Base-by-base conservation (phyloP, 2,888 invertebrate species). In the Acanthopleura granulata region DNA sequence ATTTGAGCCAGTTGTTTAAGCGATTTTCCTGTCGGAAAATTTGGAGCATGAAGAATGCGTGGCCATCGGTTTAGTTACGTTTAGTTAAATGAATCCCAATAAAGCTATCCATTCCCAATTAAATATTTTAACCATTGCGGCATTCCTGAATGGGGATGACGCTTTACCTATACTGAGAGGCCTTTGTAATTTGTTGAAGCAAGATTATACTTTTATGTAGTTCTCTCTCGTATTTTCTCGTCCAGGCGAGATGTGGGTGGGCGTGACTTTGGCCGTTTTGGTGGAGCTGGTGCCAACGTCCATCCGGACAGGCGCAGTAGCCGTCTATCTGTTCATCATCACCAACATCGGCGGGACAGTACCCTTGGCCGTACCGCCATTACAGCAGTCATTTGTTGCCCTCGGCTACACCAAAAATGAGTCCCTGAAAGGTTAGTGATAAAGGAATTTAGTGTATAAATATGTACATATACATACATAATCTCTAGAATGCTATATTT, bases 181-280 rank as follows among this genome's bases (percentile, higher is more conserved):
- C n/a, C 3, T 6, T 25, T 22, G n/a, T 61, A 11, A 61, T 11
- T 6, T 3, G 1, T 25, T 22, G 6, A 61, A 11, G 11, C n/a
- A 61, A 25, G n/a, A 25, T 4, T 6, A 22, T n/a, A n/a, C 1
- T 61, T n/a, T 61, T n/a, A 6, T 6, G 61, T 61, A n/a, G 25
- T 25, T 29, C 71, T n/a, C 18, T 61, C 40, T 40, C 40, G 40
- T 40, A 40, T 40, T 66, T 66, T 57, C 22, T 49, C 4, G 72
- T 76, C 12, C 80, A 89, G 90, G 90, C 76, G 91, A 91, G 81
- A 91, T 91, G 90, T 91, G 91, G 91, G 87, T 91, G 16, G 86
- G 89, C 11, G 88, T 91, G 1, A 87, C 89, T 1, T 79, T 91
- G 72, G 88, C 91, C 6, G 88, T 91, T 0, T 82, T 89, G 12